A percentile compares a stretch with the other conserved stretches of the same genome.
These are phyloP conservation scores for Heliopora coerulea DNA, from an alignment of 92 coral and sea anemone species.

Conservation along the genomic window DNA sequence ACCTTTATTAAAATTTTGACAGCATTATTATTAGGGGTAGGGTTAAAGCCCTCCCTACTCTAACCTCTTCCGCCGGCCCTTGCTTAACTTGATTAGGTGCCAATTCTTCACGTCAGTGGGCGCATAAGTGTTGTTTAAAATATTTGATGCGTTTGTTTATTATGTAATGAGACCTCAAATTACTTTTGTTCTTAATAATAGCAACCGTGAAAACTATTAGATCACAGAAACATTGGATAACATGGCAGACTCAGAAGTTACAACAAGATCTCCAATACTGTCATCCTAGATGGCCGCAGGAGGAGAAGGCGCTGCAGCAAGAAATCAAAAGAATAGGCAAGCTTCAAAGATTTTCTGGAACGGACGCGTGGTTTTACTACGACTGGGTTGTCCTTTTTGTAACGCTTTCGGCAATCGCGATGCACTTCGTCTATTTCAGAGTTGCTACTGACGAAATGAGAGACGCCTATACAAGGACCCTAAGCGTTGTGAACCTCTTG, in stretches of 20 bases:
- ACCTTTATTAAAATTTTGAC: too few species aligned
- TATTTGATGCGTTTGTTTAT: too few species aligned
- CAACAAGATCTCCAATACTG: constrained; percentile 28
- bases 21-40: too few species aligned
- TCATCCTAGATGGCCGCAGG: constrained; percentile 42
- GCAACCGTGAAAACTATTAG: constrained; percentile 20
- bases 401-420: constrained; percentile 28
- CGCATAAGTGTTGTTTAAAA: too few species aligned
- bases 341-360: constrained; percentile 22
- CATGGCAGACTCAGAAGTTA: constrained; percentile 32
- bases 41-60: too few species aligned
- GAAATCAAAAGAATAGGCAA: constrained; percentile 36
- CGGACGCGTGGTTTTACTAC: constrained; percentile 37
- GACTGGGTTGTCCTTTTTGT: constrained; percentile 36
- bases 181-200: too few species aligned
- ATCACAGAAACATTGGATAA: constrained; percentile 28
- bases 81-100: too few species aligned
- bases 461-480: constrained; percentile 23
- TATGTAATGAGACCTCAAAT: too few species aligned
- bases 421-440: constrained; percentile 21
- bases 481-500: constrained; percentile 24
- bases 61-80: too few species aligned
- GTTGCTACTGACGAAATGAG: not conserved
- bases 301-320: not conserved
- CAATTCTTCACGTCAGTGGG: too few species aligned